Percentiles rank a stretch among this genome's conserved stretches.
Conservation (phyloP, 1,140 invertebrate species). For the Drosophila hydei region DNA sequence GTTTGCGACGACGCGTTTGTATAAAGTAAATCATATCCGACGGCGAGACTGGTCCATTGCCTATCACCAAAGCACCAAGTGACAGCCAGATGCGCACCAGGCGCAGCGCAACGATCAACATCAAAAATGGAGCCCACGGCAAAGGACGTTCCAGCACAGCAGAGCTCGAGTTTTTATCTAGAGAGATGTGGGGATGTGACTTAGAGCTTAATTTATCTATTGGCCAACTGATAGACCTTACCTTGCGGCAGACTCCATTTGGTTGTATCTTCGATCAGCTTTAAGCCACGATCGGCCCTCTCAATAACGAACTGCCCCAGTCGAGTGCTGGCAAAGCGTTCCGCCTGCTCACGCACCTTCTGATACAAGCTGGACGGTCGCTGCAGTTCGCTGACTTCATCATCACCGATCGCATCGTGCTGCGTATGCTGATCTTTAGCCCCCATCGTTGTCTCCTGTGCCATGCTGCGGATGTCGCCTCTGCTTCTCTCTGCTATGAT, state of each 20-base stretch:
- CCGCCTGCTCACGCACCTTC: slow-evolving; percentile 58
- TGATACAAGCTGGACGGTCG: slow-evolving; percentile 55
- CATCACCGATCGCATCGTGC: slow-evolving; percentile 67
- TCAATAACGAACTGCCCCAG: slow-evolving; percentile 70
- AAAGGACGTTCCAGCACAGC: slow-evolving; percentile 63
- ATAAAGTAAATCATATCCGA: slow-evolving; percentile 73
- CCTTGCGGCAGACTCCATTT: slow-evolving; percentile 80
- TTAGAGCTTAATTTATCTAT: no score
- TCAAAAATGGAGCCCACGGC: slow-evolving; percentile 71
- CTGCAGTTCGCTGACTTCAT: slow-evolving; percentile 69
- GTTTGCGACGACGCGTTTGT: slow-evolving; percentile 72
- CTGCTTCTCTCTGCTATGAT: slow-evolving; percentile 6
- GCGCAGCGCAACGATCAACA: slow-evolving; percentile 70
- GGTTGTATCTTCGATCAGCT: slow-evolving; percentile 72
- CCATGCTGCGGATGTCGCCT: slow-evolving; percentile 44
- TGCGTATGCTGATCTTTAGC: slow-evolving; percentile 58
- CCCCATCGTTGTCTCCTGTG: slow-evolving; percentile 43
- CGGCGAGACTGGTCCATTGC: slow-evolving; percentile 66
- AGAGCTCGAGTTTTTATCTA: slow-evolving; percentile 49
- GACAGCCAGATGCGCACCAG: slow-evolving; percentile 73
- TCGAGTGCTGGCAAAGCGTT: slow-evolving; percentile 65
- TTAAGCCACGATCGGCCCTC: slow-evolving; percentile 59
- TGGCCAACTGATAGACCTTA: no score
- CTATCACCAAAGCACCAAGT: slow-evolving; percentile 66
- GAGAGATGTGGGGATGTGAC: no score